These are phyloP conservation scores for Uloborus plumipes DNA, from an alignment of 2,888 invertebrate species.

Conservation along the genomic window DNA sequence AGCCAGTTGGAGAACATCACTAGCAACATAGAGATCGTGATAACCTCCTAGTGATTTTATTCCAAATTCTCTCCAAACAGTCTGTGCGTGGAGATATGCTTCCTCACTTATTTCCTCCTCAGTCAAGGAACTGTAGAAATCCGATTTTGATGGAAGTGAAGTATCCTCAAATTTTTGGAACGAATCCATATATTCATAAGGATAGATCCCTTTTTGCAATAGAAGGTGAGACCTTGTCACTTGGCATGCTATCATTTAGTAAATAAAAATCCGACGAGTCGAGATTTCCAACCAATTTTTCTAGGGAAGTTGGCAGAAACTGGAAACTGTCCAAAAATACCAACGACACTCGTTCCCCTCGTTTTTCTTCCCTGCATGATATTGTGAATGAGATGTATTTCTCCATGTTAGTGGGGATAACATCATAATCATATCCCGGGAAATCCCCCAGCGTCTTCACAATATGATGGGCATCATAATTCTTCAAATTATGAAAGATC, in stretches of 20 bases:
- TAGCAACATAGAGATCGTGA: too few relatives aligned
- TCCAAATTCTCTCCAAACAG: neutral
- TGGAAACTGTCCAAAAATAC: neutral
- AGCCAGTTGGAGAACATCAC: too few relatives aligned
- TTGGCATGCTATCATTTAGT: neutral
- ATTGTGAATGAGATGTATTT: slow-evolving; percentile 14
- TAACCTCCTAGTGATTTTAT: too few relatives aligned
- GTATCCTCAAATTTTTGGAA: neutral
- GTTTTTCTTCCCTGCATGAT: neutral
- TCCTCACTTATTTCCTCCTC: neutral
- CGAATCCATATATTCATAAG: slow-evolving; percentile 4
- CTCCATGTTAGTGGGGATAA: neutral
- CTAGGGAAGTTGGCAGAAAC: neutral
- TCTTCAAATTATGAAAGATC: slow-evolving; percentile 6
- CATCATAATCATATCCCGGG: neutral
- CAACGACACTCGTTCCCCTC: neutral
- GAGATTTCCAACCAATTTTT: neutral
- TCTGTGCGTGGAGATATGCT: neutral
- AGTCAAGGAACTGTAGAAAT: neutral
- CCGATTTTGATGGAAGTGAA: neutral
- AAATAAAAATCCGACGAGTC: neutral
- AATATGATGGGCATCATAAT: slow-evolving; percentile 10
- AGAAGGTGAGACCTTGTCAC: neutral
- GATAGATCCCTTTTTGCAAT: neutral
- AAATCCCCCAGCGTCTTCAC: neutral